A percentile compares a stretch with the other conserved stretches of the same genome.
Evolutionary conservation across 1,140 invertebrate genomes (phyloP).

Genomic region (Lysiphlebus fabarum): DNA sequence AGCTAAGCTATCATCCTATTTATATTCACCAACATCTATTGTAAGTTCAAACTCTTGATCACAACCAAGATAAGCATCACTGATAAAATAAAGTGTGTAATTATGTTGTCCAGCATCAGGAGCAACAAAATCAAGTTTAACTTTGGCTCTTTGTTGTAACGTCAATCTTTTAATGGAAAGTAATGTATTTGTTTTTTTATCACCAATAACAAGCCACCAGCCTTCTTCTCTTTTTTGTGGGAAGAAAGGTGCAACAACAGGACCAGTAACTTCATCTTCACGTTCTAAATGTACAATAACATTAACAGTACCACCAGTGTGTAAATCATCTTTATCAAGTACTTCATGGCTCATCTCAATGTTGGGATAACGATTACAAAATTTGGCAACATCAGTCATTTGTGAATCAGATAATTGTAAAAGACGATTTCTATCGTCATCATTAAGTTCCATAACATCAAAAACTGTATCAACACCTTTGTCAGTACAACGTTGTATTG

Average conservation of each 20-base stretch:
- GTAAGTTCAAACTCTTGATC: conserved; percentile 94
- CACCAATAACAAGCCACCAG: conserved; percentile 99
- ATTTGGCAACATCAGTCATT: conserved; percentile 95
- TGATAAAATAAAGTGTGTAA: conserved; percentile 98
- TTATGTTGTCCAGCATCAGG: conserved; percentile 80
- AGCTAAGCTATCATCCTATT: conserved; percentile 58
- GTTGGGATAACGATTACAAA: conserved; percentile 98
- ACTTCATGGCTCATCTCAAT: conserved; percentile 96
- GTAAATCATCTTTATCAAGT: conserved; percentile 74
- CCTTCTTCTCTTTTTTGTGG: conserved; percentile 98
- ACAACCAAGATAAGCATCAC: conserved; percentile 96
- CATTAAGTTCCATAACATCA: conserved; percentile 98
- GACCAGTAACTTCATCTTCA: conserved; percentile 94
- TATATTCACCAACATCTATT: conserved; percentile 74
- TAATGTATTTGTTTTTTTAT: conserved; percentile 89
- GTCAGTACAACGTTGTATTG: conserved; percentile 87
- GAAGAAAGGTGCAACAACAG: conserved; percentile 97
- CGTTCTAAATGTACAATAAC: conserved; percentile 90
- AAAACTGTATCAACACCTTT: conserved; percentile 95
- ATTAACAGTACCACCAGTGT: conserved; percentile 78
- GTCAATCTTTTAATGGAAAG: conserved; percentile 95
- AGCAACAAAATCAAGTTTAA: conserved; percentile 94
- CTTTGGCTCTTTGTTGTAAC: conserved; percentile 88
- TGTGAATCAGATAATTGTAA: conserved; percentile 80
- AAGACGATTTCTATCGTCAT: conserved; percentile 84